These are phyloP conservation scores for Tetramorium alpestre DNA, from an alignment of 1,140 invertebrate genomes.

Conservation along the genomic window DNA sequence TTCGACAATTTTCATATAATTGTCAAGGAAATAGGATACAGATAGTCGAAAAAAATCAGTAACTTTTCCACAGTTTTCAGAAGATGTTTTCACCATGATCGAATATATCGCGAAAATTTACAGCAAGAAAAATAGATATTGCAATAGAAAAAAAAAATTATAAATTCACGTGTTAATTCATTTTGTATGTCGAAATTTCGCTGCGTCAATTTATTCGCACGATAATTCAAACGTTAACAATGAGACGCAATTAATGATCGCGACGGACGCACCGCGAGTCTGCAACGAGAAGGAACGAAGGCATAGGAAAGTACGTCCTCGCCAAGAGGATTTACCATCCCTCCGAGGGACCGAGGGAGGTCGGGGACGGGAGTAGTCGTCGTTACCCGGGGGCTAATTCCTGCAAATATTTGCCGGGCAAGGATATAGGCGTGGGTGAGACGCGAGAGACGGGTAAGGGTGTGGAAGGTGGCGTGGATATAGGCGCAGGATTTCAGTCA, in stretches of 20 bases:
- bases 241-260: conserved; percentile 50
- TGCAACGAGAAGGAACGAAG: conserved; percentile 25
- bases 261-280: conserved; percentile 47
- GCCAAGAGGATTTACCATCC: conserved; percentile 16
- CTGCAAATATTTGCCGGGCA: conserved; percentile 82
- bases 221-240: conserved; percentile 17
- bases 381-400: conserved; percentile 78
- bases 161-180: too few species aligned
- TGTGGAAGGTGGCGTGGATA: conserved; percentile 54
- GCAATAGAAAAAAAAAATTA: not conserved
- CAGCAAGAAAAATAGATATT: not conserved
- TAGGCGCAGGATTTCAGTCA: conserved; percentile 75
- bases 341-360: not conserved
- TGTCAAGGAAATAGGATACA: not conserved
- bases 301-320: conserved; percentile 40
- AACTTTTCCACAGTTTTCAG: not conserved
- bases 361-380: conserved; percentile 47
- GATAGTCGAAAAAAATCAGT: not conserved
- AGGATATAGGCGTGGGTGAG: conserved; percentile 69
- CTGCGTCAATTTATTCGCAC: conserved; percentile 14
- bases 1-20: conserved; percentile 6
- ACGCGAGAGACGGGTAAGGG: conserved; percentile 58
- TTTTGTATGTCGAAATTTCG: not conserved
- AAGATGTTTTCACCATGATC: not conserved
- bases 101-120: not conserved